phyloP scores from a whole-genome alignment of 2,113 vertebrate species.

The Platysternon megacephalum region DNA sequence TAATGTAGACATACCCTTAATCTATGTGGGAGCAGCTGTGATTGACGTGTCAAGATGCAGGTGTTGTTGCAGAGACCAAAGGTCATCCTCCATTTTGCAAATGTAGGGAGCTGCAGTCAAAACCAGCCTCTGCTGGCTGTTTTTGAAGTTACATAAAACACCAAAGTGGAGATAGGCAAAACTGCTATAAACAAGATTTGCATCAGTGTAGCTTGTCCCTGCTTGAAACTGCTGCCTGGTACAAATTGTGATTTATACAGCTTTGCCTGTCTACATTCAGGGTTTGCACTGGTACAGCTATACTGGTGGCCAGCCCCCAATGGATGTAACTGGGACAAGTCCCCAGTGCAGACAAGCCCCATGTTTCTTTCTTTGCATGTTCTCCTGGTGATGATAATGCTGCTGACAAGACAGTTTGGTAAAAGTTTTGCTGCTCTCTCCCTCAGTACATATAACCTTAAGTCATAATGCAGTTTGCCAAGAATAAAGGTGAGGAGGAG shows the following conservation, averaged over 20 bases:
- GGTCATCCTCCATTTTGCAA: neutral
- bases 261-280: neutral
- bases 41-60: neutral
- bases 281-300: neutral
- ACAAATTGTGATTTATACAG: neutral
- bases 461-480: neutral
- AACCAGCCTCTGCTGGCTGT: neutral
- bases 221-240: slow-evolving; percentile 23
- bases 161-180: neutral
- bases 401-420: neutral
- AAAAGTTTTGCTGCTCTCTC: slow-evolving; percentile 1
- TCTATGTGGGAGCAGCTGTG: neutral
- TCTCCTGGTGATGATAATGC: neutral
- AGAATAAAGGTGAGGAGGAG: neutral
- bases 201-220: slow-evolving; percentile 2
- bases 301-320: neutral
- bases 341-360: neutral
- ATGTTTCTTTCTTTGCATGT: neutral
- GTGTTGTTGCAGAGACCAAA: neutral
- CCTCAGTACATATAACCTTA: neutral
- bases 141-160: slow-evolving; percentile 22
- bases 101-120: neutral
- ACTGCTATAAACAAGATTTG: neutral
- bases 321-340: neutral
- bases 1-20: too few species aligned